phyloP scores from a whole-genome alignment of 2,797 vertebrate genomes.

The Xiphophorus birchmanni region DNA sequence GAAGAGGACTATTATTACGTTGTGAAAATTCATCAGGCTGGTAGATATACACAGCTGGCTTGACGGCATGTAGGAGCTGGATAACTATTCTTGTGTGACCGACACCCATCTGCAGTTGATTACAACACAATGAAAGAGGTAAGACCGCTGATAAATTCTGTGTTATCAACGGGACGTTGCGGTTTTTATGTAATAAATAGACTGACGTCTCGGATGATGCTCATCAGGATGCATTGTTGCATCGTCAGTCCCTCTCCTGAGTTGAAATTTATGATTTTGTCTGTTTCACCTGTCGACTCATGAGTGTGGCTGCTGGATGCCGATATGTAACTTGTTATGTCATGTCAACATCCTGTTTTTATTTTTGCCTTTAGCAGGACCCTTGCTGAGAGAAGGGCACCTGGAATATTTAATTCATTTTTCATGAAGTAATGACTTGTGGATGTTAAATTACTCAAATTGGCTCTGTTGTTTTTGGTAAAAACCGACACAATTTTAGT shows the following conservation, averaged over 20 bases:
- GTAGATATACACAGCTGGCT: conserved; percentile 40
- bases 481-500: not conserved
- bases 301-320: conserved; percentile 27
- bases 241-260: conserved; percentile 33
- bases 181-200: conserved; percentile 38
- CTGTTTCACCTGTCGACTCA: conserved; percentile 50
- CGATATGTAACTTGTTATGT: conserved; percentile 42
- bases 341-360: conserved; percentile 42
- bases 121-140: conserved; percentile 58
- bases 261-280: conserved; percentile 34
- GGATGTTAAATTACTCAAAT: conserved; percentile 39
- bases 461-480: not conserved
- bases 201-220: conserved; percentile 37
- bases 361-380: conserved; percentile 9
- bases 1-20: conserved; percentile 21
- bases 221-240: conserved; percentile 63
- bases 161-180: conserved; percentile 61
- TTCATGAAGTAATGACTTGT: conserved; percentile 5
- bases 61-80: conserved; percentile 73
- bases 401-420: conserved; percentile 15
- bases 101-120: conserved; percentile 64
- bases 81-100: conserved; percentile 71
- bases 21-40: conserved; percentile 62
- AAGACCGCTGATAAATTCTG: conserved; percentile 54
- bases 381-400: conserved; percentile 1